phyloP scores from a whole-genome alignment of 2,888 invertebrate genomes.

The Sturmia bella region DNA sequence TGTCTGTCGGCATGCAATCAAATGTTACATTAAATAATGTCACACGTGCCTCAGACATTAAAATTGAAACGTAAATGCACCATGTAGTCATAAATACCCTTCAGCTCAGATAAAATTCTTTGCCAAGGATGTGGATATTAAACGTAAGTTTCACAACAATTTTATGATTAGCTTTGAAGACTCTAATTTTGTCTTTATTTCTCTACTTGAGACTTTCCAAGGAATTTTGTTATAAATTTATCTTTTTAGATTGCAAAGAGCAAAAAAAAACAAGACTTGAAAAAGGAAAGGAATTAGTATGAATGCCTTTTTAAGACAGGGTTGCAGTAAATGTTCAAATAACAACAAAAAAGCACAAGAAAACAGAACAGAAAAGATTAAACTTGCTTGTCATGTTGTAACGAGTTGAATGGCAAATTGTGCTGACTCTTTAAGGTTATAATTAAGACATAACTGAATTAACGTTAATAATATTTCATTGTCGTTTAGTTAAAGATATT shows the following conservation, averaged over 20 bases:
- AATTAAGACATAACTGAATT: slow-evolving; percentile 80
- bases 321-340: slow-evolving; percentile 1
- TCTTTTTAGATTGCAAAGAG: slow-evolving; percentile 21
- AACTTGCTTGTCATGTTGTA: slow-evolving; percentile 70
- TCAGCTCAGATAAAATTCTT: neutral
- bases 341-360: neutral
- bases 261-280: slow-evolving; percentile 12
- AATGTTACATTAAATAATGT: slow-evolving; percentile 68
- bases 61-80: slow-evolving; percentile 33
- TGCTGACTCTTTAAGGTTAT: slow-evolving; percentile 73
- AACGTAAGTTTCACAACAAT: slow-evolving; percentile 14
- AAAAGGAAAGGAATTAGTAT: slow-evolving; percentile 29
- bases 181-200: slow-evolving; percentile 15
- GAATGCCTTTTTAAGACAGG: slow-evolving; percentile 10
- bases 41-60: slow-evolving; percentile 75
- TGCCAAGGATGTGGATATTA: neutral
- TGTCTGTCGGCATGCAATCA: slow-evolving; percentile 39
- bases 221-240: slow-evolving; percentile 24
- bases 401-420: slow-evolving; percentile 70
- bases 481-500: slow-evolving; percentile 61
- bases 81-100: slow-evolving; percentile 12
- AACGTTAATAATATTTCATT: slow-evolving; percentile 75
- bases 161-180: slow-evolving; percentile 59
- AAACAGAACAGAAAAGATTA: slow-evolving; percentile 15
- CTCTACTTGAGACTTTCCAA: slow-evolving; percentile 6